phyloP scores from a whole-genome alignment of 2,888 invertebrate species.

The Escarpia spicata region DNA sequence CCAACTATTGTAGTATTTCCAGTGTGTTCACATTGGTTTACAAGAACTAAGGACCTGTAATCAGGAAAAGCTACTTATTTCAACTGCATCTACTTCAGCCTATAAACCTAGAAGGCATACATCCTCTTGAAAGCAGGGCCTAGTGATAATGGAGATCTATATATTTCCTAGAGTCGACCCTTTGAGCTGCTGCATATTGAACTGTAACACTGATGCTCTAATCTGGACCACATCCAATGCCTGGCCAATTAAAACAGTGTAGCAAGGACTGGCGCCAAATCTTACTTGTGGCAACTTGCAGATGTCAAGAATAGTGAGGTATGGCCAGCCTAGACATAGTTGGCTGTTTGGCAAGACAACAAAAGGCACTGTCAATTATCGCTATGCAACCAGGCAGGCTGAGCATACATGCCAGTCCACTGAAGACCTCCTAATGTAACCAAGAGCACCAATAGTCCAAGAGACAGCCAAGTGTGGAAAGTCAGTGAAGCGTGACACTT shows the following conservation, averaged over 20 bases:
- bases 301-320: neutral
- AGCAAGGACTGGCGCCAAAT: neutral
- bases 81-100: neutral
- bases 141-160: neutral
- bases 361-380: neutral
- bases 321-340: neutral
- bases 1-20: neutral
- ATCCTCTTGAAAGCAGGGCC: neutral
- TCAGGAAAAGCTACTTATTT: neutral
- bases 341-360: neutral
- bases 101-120: neutral
- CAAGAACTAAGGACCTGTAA: neutral
- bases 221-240: neutral
- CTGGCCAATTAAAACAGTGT: neutral
- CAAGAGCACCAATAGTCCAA: neutral
- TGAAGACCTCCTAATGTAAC: slow-evolving; percentile 29
- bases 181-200: neutral
- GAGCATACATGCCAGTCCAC: neutral
- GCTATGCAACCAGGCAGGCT: neutral
- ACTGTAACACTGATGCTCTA: neutral
- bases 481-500: neutral
- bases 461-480: neutral
- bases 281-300: slow-evolving; percentile 3
- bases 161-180: neutral
- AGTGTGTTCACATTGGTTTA: neutral